A percentile compares a stretch with the other conserved stretches of the same genome.
Evolutionary conservation across 2,113 vertebrate species (phyloP).

Genomic region (Vireo altiloquus): DNA sequence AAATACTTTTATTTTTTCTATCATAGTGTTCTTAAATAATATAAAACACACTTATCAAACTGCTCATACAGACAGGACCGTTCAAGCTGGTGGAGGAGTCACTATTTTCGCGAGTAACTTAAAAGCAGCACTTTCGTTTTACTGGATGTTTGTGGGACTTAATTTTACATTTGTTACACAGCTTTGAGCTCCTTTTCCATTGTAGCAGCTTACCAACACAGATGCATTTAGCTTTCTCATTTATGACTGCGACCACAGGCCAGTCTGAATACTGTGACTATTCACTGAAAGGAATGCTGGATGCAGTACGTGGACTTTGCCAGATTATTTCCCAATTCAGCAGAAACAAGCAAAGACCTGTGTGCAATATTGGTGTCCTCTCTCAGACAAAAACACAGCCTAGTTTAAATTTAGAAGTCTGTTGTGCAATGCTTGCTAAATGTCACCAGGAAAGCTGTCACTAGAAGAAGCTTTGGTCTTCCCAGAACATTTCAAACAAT

Average conservation of each 20-base stretch:
- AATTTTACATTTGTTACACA: background rate
- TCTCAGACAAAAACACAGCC: background rate
- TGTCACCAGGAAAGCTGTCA: background rate
- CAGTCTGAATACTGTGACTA: background rate
- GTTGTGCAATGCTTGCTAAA: background rate
- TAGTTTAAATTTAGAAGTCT: background rate
- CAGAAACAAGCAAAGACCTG: slow-evolving; percentile 8
- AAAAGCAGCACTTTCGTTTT: background rate
- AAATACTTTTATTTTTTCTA: background rate
- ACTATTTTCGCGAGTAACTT: background rate
- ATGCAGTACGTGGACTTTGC: background rate
- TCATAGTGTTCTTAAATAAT: background rate
- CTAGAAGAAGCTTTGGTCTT: background rate
- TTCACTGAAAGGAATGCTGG: slow-evolving; percentile 4
- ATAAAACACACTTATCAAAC: background rate
- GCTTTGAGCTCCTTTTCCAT: background rate
- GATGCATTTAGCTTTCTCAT: background rate
- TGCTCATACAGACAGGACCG: background rate
- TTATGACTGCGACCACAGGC: background rate
- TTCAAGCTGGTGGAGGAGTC: background rate
- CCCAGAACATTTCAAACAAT: background rate
- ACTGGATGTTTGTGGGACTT: background rate
- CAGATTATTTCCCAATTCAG: slow-evolving; percentile 7
- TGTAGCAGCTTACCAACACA: background rate
- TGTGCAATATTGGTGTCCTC: background rate